These are phyloP conservation scores for Antigone vipio DNA, from an alignment of 2,113 vertebrate genomes.

Conservation along the genomic window DNA sequence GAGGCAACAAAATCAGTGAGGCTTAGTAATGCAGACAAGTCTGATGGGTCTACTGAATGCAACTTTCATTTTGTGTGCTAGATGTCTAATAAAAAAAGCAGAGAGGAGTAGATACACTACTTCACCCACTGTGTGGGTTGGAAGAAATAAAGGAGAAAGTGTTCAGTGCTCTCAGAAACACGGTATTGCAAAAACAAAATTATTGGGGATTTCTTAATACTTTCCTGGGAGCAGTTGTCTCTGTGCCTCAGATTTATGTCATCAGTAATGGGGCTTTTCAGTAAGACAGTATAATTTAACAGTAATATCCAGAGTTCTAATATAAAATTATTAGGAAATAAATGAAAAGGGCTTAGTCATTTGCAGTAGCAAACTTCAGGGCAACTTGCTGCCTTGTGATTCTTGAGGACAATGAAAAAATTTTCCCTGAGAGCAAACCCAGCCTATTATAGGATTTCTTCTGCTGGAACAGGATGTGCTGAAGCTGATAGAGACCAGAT, in stretches of 20 bases:
- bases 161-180: background rate
- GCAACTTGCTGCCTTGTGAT: background rate
- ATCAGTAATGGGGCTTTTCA: slow-evolving; percentile 4
- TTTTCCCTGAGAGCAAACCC: background rate
- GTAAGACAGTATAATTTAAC: background rate
- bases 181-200: background rate
- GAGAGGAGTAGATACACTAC: background rate
- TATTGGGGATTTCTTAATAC: slow-evolving; percentile 1
- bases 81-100: background rate
- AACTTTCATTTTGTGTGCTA: background rate
- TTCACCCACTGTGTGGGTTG: background rate
- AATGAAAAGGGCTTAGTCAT: slow-evolving; percentile 23
- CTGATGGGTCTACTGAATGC: background rate
- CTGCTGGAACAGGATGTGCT: background rate
- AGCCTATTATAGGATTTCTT: slow-evolving; percentile 5
- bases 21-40: background rate
- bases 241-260: background rate
- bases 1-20: background rate
- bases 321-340: slow-evolving; percentile 21
- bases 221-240: background rate
- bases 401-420: background rate
- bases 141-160: background rate
- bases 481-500: background rate
- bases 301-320: slow-evolving; percentile 7
- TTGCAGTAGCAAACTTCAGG: background rate